phyloP scores from a whole-genome alignment of 2,797 vertebrate species.

The Muscicapa comitata region DNA sequence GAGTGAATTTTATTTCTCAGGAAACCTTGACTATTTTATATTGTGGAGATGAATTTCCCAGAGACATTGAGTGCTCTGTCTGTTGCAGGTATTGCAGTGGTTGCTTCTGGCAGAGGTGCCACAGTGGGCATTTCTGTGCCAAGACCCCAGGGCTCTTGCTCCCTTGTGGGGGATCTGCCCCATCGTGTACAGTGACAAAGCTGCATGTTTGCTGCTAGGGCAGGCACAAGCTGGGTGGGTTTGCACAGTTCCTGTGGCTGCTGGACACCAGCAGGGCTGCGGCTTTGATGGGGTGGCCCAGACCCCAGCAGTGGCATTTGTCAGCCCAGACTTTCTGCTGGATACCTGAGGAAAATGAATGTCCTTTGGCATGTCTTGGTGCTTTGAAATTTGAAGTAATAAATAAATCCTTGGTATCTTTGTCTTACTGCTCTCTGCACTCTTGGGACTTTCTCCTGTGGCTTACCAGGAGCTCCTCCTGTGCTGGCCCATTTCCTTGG shows the following conservation, averaged over 20 bases:
- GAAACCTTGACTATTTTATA: not conserved
- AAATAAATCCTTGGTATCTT: not conserved
- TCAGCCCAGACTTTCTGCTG: not conserved
- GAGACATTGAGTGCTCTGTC: not conserved
- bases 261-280: not conserved
- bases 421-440: not conserved
- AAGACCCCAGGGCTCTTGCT: fast-evolving
- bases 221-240: not conserved
- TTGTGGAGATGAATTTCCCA: not conserved
- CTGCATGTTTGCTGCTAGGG: not conserved
- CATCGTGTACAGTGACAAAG: not conserved
- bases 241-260: not conserved
- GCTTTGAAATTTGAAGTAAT: constrained; percentile 4
- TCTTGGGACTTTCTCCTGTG: not conserved
- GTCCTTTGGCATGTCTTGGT: not conserved
- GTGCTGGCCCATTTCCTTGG: not conserved
- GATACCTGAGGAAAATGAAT: not conserved
- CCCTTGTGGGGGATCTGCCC: no score
- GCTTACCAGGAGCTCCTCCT: not conserved
- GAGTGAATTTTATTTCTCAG: not conserved
- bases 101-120: not conserved
- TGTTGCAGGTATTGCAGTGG: not conserved
- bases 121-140: not conserved
- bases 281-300: not conserved
- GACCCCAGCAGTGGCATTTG: not conserved